Evolutionary conservation across 2,888 invertebrate species (phyloP).

Genomic region (Heterodera filipjevi): DNA sequence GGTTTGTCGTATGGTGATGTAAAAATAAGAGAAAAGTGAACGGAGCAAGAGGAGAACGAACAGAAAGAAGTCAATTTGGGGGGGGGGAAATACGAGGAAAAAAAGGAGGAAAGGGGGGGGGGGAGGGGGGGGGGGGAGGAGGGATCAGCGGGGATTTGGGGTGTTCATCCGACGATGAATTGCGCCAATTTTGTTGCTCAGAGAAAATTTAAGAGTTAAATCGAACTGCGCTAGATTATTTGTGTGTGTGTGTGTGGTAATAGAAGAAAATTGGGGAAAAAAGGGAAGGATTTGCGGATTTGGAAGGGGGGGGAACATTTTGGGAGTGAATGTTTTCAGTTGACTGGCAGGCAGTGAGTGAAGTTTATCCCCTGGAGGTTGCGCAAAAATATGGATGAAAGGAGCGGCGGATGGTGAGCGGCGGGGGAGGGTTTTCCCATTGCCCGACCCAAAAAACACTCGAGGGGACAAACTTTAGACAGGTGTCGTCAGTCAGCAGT

Average conservation of each 20-base stretch:
- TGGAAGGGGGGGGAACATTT: background rate
- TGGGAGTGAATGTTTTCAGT: background rate
- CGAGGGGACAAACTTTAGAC: background rate
- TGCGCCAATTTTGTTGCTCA: background rate
- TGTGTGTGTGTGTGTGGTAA: background rate
- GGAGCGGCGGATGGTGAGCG: background rate
- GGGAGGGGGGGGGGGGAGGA: background rate
- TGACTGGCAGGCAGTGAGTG: no score
- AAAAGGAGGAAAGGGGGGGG: background rate
- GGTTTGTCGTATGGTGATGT: background rate
- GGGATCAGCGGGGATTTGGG: background rate
- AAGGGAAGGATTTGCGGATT: background rate
- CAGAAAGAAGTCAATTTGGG: background rate
- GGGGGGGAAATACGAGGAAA: background rate
- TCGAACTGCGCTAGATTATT: background rate
- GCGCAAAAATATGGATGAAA: background rate
- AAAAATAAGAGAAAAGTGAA: background rate
- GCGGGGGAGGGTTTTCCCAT: background rate
- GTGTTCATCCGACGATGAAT: background rate
- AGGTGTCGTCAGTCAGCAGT: slow-evolving; percentile 1
- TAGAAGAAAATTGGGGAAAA: background rate
- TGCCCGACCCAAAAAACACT: background rate
- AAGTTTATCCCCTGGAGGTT: background rate
- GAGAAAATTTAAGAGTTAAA: background rate
- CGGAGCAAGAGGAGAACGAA: background rate